A percentile compares a stretch with the other conserved stretches of the same genome.
Conservation (phyloP, 1,140 invertebrate genomes). For the Nephila pilipes region DNA sequence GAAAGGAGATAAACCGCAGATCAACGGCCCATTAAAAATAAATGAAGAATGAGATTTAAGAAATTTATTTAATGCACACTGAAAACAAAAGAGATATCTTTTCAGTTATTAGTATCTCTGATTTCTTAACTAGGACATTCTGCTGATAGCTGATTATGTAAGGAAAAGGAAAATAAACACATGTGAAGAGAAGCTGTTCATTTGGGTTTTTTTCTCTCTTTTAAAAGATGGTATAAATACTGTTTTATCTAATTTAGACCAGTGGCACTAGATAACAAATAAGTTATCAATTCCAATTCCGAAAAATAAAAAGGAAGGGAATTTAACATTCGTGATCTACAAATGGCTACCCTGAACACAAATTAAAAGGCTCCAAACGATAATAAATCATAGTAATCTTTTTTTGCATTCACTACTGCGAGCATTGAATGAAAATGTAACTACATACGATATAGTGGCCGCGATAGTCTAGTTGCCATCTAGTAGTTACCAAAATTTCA, state of each 20-base stretch:
- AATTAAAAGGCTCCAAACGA: no score
- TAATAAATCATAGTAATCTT: no score
- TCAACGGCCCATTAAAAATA: not conserved
- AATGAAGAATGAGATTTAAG: no score
- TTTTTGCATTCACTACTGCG: no score
- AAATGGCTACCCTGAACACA: no score
- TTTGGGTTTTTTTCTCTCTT: not conserved
- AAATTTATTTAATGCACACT: no score
- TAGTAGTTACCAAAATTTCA: no score
- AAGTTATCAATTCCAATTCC: not conserved
- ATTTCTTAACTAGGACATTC: not conserved
- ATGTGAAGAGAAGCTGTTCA: conserved; percentile 12
- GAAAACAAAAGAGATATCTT: not conserved
- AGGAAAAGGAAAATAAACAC: conserved; percentile 30
- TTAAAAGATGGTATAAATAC: not conserved
- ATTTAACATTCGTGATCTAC: not conserved
- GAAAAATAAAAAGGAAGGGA: not conserved
- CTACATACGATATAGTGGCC: no score
- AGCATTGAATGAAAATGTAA: no score
- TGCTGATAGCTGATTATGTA: not conserved
- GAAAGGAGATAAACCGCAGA: no score
- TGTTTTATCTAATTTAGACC: not conserved
- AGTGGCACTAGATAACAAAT: not conserved
- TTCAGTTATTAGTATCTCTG: not conserved
- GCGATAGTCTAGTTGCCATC: no score